Percentiles rank a stretch among this genome's conserved stretches.
Evolutionary conservation across 2,797 vertebrate genomes (phyloP).

Genomic region (Enteromius mattozi): DNA sequence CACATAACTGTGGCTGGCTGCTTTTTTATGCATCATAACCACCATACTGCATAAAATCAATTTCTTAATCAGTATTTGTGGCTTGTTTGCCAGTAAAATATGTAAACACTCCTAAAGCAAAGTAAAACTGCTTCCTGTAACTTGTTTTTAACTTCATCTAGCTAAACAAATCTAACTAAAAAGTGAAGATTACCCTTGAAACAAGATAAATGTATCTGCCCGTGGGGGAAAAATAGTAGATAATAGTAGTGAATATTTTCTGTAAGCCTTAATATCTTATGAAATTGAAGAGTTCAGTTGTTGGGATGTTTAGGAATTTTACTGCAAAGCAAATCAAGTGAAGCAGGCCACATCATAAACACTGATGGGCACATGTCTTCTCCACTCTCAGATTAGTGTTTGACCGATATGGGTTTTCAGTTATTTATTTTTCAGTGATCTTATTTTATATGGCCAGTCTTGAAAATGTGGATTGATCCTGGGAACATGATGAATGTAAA

Average conservation of each 20-base stretch:
- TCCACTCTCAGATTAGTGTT: background rate
- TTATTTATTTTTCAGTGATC: background rate
- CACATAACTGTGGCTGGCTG: background rate
- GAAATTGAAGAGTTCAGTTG: background rate
- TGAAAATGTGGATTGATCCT: conserved; percentile 13
- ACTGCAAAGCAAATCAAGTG: background rate
- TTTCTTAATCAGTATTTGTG: background rate
- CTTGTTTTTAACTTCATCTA: background rate
- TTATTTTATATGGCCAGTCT: background rate
- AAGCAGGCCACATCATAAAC: background rate
- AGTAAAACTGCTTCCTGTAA: background rate
- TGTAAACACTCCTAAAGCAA: conserved; percentile 1
- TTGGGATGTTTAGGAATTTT: background rate
- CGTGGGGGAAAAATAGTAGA: background rate
- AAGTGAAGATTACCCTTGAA: background rate
- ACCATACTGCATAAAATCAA: background rate
- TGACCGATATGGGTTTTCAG: background rate
- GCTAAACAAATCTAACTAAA: background rate
- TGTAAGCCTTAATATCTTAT: background rate
- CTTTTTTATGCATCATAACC: conserved; percentile 1
- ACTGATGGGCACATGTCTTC: background rate
- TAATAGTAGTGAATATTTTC: background rate
- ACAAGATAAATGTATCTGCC: background rate
- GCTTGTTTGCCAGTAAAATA: background rate
- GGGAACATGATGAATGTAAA: background rate